Percentiles rank a stretch among this genome's conserved stretches.
Conservation (phyloP, 2,888 invertebrate species). For the Mactromeris polynyma region DNA sequence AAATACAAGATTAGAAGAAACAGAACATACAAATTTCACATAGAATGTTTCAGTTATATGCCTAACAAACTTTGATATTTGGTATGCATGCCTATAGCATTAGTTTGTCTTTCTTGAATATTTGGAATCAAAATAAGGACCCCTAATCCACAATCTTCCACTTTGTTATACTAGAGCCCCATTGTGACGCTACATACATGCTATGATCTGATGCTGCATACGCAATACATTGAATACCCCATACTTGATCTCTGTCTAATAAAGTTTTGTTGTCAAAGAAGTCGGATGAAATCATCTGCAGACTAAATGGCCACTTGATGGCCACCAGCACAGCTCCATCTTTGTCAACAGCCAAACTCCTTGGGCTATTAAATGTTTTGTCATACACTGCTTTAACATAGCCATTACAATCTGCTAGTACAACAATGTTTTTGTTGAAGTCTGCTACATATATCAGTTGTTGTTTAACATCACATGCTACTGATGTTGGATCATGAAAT, state of each 20-base stretch:
- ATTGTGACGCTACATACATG: too few relatives aligned
- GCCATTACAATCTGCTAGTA: not conserved
- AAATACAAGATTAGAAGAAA: too few relatives aligned
- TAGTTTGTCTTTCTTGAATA: too few relatives aligned
- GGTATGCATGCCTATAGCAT: too few relatives aligned
- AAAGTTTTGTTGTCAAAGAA: not conserved
- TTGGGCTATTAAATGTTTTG: not conserved
- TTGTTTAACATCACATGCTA: not conserved
- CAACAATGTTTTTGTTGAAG: not conserved
- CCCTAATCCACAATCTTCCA: too few relatives aligned
- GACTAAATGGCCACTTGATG: constrained; percentile 8
- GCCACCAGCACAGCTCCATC: not conserved
- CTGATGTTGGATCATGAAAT: not conserved
- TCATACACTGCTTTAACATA: not conserved
- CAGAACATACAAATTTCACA: too few relatives aligned
- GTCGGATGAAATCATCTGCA: not conserved
- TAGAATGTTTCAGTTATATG: too few relatives aligned
- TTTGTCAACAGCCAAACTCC: not conserved
- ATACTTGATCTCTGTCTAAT: not conserved
- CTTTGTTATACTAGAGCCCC: too few relatives aligned
- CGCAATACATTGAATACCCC: not conserved
- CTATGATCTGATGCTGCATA: not conserved
- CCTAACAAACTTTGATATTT: too few relatives aligned
- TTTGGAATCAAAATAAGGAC: too few relatives aligned
- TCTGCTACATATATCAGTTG: constrained; percentile 1